Evolutionary conservation across 2,797 vertebrate species (phyloP).

Genomic region (Naso thynnoides): DNA sequence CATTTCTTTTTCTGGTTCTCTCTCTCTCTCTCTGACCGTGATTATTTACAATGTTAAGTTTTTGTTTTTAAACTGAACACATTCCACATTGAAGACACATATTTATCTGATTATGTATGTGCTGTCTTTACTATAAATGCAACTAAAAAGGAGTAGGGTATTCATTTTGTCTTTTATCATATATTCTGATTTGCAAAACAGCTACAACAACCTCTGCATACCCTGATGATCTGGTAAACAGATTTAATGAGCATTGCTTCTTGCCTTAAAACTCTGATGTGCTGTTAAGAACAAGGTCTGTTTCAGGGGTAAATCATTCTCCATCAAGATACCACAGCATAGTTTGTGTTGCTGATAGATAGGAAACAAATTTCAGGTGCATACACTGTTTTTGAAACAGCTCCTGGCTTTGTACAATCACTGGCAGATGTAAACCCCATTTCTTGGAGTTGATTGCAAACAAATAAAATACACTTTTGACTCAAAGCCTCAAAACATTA

Average conservation of each 20-base stretch:
- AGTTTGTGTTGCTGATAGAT: background rate
- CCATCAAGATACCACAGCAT: background rate
- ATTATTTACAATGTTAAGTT: background rate
- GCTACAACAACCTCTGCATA: background rate
- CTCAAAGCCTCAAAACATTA: too few relatives aligned
- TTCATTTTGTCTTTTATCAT: background rate
- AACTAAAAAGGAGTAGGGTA: background rate
- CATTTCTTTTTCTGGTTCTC: conserved; percentile 1
- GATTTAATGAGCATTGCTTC: conserved; percentile 36
- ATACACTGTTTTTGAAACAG: conserved; percentile 12
- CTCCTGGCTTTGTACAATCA: background rate
- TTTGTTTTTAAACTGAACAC: conserved; percentile 4
- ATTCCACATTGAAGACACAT: background rate
- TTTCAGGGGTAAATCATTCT: conserved; percentile 15
- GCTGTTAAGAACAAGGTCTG: background rate
- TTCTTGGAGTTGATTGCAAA: too few relatives aligned
- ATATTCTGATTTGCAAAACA: conserved; percentile 7
- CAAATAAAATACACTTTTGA: too few relatives aligned
- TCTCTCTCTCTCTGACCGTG: background rate
- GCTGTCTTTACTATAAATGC: background rate
- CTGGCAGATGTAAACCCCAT: too few relatives aligned
- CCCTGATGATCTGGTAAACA: conserved; percentile 24
- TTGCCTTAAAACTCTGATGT: conserved; percentile 9
- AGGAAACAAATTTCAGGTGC: conserved; percentile 3
- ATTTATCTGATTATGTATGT: background rate